phyloP scores from a whole-genome alignment of 2,797 vertebrate genomes.

The Trematomus bernacchii region DNA sequence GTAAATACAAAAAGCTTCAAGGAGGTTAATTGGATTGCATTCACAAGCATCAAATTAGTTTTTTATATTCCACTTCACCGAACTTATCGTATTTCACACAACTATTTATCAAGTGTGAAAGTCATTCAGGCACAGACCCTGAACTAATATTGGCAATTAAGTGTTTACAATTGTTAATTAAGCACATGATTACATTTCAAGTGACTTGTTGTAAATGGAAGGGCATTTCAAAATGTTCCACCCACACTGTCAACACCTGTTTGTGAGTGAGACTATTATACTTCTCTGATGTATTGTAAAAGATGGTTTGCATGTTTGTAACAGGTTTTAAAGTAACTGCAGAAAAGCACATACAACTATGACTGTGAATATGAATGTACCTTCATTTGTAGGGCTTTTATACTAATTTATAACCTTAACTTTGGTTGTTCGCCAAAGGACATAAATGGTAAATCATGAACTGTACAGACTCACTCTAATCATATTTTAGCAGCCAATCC shows the following conservation, averaged over 20 bases:
- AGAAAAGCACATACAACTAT: background rate
- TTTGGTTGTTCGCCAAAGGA: constrained; percentile 34
- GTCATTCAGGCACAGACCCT: constrained; percentile 53
- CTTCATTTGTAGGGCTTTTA: background rate
- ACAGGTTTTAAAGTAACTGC: background rate
- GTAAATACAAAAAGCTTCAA: constrained; percentile 48
- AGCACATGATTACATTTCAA: constrained; percentile 70
- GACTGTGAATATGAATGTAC: background rate
- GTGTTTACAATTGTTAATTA: constrained; percentile 74
- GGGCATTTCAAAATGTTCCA: constrained; percentile 40
- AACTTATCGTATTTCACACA: constrained; percentile 65
- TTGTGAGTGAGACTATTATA: background rate
- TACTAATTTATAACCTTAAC: constrained; percentile 1
- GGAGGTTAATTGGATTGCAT: constrained; percentile 73
- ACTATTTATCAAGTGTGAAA: constrained; percentile 67
- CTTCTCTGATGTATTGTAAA: no score
- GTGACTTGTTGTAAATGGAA: constrained; percentile 39
- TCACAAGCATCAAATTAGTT: constrained; percentile 64
- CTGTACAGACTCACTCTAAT: constrained; percentile 18
- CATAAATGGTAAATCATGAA: constrained; percentile 37
- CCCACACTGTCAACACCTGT: constrained; percentile 35
- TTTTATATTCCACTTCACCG: constrained; percentile 59
- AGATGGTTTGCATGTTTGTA: background rate
- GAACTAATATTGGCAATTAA: constrained; percentile 64
- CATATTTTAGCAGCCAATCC: constrained; percentile 37